Base-by-base conservation (phyloP, 2,113 vertebrate species). In the Xiphophorus couchianus region DNA sequence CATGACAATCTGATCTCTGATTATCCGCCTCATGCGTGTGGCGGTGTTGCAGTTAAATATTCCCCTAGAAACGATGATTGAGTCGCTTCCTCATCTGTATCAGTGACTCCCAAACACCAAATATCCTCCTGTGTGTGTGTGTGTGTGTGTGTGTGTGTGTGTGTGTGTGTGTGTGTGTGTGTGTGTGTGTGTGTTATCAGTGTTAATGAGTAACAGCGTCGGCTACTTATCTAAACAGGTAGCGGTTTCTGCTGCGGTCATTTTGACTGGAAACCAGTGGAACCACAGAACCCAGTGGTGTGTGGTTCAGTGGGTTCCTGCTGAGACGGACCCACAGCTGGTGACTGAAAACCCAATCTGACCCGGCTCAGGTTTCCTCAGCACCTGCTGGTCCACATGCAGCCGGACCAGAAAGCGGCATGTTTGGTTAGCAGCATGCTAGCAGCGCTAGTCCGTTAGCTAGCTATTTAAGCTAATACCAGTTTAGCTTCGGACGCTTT, bases 191-290 rank as follows among this genome's bases (percentile, higher is more conserved):
- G 60, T 58, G 63, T 76, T 84, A 81, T 84, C 81, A 80, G 68
- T 78, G 92, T 92, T 87, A 92, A 93, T 93, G 69, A 89, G 81
- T 92, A 85, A 92, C 88, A 60, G 80, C 66, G 89, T 90, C 87
- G 90, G 88, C 69, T 31, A 39, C 37, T 54, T 54, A 54, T 54
- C 51, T 54, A 22, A 54, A 54, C 22, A 54, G 6, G 19, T 22
- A 51, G 17, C 6, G 6, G 51, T 22, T 9, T 15, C 22, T 58
- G 51, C 51, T 10, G 22, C 2, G 51, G 22, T n/a, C 51, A 58
- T 7, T 58, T 10, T 11, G 25, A 58, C 51, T 58, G 22, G 7
- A 58, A 58, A 58, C 19, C 48, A 22, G 48, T 19, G 17, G 15
- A 54, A 54, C 51, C 19, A 25, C 51, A 58, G 17, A 10, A n/a